These are phyloP conservation scores for Acronicta psi DNA, from an alignment of 2,888 invertebrate genomes.

Conservation along the genomic window DNA sequence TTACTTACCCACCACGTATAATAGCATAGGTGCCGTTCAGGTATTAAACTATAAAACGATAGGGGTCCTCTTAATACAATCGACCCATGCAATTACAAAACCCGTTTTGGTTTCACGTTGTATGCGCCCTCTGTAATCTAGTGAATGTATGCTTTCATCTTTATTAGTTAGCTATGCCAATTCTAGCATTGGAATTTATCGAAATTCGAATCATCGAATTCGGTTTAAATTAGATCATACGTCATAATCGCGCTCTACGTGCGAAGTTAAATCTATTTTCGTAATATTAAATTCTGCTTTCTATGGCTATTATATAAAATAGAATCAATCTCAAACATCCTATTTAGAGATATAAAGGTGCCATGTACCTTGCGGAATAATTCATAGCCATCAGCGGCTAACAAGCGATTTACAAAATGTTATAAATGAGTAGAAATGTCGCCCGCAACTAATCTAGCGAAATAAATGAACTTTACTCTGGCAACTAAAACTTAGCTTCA, in stretches of 20 bases:
- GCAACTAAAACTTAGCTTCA: slow-evolving; percentile 27
- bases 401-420: slow-evolving; percentile 72
- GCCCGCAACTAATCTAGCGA: slow-evolving; percentile 62
- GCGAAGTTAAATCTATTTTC: slow-evolving; percentile 19
- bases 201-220: slow-evolving; percentile 18
- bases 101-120: not conserved
- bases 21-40: slow-evolving; percentile 15
- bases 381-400: slow-evolving; percentile 70
- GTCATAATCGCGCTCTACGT: slow-evolving; percentile 10
- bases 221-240: slow-evolving; percentile 11
- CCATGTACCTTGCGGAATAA: slow-evolving; percentile 50
- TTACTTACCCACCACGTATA: slow-evolving; percentile 1
- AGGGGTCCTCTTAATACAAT: slow-evolving; percentile 28
- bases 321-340: slow-evolving; percentile 22
- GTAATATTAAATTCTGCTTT: slow-evolving; percentile 17
- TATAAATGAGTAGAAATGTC: slow-evolving; percentile 66
- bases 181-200: slow-evolving; percentile 5
- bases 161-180: not conserved
- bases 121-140: not conserved
- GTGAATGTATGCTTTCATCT: slow-evolving; percentile 6
- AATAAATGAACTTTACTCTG: slow-evolving; percentile 63
- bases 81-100: not conserved
- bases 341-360: slow-evolving; percentile 29
- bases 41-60: slow-evolving; percentile 23
- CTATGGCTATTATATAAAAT: slow-evolving; percentile 10